Evolutionary conservation across 2,888 invertebrate species (phyloP), one percentile per base, ranked within the genome.

Genomic region (Danaus chrysippus): DNA sequence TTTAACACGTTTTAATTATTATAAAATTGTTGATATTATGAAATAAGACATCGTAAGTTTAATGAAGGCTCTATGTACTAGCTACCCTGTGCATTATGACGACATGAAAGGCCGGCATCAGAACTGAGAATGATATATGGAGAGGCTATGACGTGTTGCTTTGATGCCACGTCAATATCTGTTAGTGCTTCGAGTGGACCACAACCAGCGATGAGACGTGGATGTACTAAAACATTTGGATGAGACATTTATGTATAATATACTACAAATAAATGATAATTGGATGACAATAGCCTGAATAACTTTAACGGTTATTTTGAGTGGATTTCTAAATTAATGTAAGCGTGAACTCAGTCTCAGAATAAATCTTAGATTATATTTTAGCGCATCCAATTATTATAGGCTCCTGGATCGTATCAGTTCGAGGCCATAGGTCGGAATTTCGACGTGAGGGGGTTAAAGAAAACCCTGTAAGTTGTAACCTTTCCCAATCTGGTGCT

Each of bases 61-160:
- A 34, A 34, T 34, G 13, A 42, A 61, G 13, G 54, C 53, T 60
- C 73, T 77, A 61, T 73, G 63, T 61, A 0, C 10, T 11, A 19
- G 23, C 0, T 75, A 68, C 66, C 65, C 78, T 79, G 68, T 63
- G 63, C 34, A 10, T 34, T 42, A 58, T 64, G 79, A 76, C 77
- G 82, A 82, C 79, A 81, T 83, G 81, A 84, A 84, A 80, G 81
- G 76, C 74, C 69, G 71, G 75, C 77, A 76, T 76, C 73, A 73
- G 72, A 71, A 74, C 76, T 71, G 76, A 76, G 77, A 71, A 84
- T 84, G 84, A 84, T 84, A 81, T 84, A 84, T 83, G 83, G 79
- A 77, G 78, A 79, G 79, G 74, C 75, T 82, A 73, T 82, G 84
- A 83, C 81, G 79, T 70, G 76, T 71, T 72, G 78, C 81, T 82